Evolutionary conservation across 2,888 invertebrate genomes (phyloP), one percentile per base, ranked within the genome.

Genomic region (Agrotis puta): DNA sequence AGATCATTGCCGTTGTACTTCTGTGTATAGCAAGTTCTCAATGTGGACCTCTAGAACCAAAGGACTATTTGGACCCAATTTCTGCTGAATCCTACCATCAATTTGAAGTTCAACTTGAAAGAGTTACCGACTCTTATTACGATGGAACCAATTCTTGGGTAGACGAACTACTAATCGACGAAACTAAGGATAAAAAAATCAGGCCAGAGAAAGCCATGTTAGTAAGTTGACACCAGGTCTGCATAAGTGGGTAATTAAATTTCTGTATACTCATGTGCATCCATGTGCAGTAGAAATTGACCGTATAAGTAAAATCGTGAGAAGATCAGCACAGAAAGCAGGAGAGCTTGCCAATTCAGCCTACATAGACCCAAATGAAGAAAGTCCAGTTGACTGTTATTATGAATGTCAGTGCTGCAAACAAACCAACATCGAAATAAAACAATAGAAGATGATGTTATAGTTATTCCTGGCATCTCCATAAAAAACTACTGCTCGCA

Each of bases 11-110:
- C 33, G 4, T 58, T 22, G 0, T 58, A 3, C 50, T 67, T 3
- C 11, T 70, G 33, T 70, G 22, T 13, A 67, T 70, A 39, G 13
- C 67, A 47, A 67, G 20, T 16, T 3, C 51, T 16, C 45, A 51
- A 2, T 22, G 51, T 47, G 70, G 51, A 4, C 39, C 39, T 39
- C 39, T 39, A 5, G n/a, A 58, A 6, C 2, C 58, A 13, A 66
- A 56, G 11, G 54, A 18, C 9, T 54, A 11, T 39, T 39, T 39
- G 39, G 39, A 39, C 11, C 39, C 39, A 39, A 39, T 39, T 39
- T 39, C 39, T 11, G 39, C 1, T 39, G 39, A 9, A 39, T 39
- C 39, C 9, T 39, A 39, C 2, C 1, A 39, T 11, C 39, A 11
- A 54, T 18, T 4, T 27, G 2, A 51, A 3, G 6, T 9, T 2